Conservation (phyloP, 1,140 invertebrate genomes). For the Atopsyche davidsoni region DNA sequence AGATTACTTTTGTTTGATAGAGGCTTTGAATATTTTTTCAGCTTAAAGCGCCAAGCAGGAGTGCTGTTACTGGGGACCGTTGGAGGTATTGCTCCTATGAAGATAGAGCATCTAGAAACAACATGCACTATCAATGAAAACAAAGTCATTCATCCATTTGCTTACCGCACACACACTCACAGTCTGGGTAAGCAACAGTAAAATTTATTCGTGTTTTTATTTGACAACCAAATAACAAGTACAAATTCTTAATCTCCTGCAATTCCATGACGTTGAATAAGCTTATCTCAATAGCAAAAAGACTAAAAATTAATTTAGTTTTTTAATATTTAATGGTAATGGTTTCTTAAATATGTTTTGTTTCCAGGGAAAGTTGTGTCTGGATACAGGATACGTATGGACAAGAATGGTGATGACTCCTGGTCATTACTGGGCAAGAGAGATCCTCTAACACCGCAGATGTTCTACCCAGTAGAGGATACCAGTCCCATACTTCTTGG, state of each 20-base stretch:
- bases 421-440: conserved; percentile 87
- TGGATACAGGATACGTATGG: conserved; percentile 71
- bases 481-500: conserved; percentile 54
- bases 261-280: too few species aligned
- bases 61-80: conserved; percentile 80
- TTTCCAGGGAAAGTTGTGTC: conserved; percentile 72
- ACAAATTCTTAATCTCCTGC: too few species aligned
- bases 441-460: conserved; percentile 87
- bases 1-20: conserved; percentile 4
- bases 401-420: conserved; percentile 51
- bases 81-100: conserved; percentile 66
- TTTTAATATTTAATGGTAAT: too few species aligned
- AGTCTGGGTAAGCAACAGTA: conserved; percentile 63
- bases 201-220: too few species aligned
- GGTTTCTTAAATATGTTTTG: background rate
- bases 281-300: too few species aligned
- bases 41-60: conserved; percentile 74
- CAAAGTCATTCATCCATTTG: conserved; percentile 88
- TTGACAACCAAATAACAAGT: too few species aligned
- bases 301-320: too few species aligned
- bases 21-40: conserved; percentile 36
- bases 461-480: conserved; percentile 88
- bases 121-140: conserved; percentile 75
- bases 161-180: conserved; percentile 93
- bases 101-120: conserved; percentile 79